Base-by-base conservation (phyloP, 2,797 vertebrate genomes). In the Notoglanidium macrostoma region DNA sequence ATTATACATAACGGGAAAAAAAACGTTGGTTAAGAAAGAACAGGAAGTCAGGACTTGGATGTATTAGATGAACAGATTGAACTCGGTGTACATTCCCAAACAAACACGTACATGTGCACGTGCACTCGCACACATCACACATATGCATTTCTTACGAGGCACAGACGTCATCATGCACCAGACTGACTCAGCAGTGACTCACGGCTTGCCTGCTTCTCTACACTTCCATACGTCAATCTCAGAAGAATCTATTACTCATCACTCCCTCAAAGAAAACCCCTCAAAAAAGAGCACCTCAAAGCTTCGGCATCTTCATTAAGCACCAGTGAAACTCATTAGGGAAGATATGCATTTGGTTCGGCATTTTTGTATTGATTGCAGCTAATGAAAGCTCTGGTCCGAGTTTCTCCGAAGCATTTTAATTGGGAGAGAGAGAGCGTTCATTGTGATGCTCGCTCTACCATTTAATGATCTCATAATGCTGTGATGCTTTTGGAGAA, bases 131-230 rank as follows among this genome's bases (percentile, higher is more conserved):
- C 8, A 14, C 72, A 74, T 23, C 49, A 51, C 68, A 82, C 61
- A 49, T 54, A 54, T 82, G 44, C 61, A 68, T 19, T 46, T 84
- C 76, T 74, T 63, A 32, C 14, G 44, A 57, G 2, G 68, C 35
- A 61, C 40, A 40, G 67, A 88, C 88, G 87, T 91, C 90, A 91
- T 17, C 81, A 79, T 91, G 91, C 88, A 12, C 88, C 89, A 90
- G 29, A 80, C 70, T 91, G 90, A 91, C 84, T 91, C 91, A 91
- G 74, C 46, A 46, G 54, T 88, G 87, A 88, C 86, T 91, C 88
- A 83, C 44, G 9, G 57, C 1, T 63, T 59, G 54, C 76, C 35
- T 72, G 83, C 74, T 78, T 86, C 87, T 68, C 54, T 82, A 70
- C 70, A 32, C 76, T 65, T 88, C 65, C 49, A 68, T 63, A 89